Evolutionary conservation across 2,797 vertebrate species (phyloP), one percentile per base, ranked within the genome.

Genomic region (Heterohyrax brucei): DNA sequence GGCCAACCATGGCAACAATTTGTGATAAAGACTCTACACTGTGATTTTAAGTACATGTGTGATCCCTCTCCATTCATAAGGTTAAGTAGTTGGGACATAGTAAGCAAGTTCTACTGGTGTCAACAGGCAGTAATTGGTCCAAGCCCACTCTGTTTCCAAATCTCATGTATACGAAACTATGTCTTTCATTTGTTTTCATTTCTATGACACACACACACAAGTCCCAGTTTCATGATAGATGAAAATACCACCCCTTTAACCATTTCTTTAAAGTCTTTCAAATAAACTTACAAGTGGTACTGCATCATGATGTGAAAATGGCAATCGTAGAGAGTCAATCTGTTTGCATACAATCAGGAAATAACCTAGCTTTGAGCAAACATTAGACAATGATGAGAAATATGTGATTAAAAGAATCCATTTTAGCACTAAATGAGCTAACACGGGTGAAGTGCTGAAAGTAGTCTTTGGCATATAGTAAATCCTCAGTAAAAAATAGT

Each of bases 71-170:
- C 21, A 7, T 19, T 44, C 76, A 39, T 70, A 64, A 59, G 22
- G 78, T 80, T 61, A 79, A 9, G 26, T 59, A 66, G 44, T 30
- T 22, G 73, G 62, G 78, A 33, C 9, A 12, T 14, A 21, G 39
- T 82, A 18, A 90, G 56, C 26, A 68, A 91, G 21, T 64, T 79
- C 39, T 89, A 66, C 26, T 56, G 8, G 73, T 12, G 72, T 13
- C 66, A 39, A 9, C n/a, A 39, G 2, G 70, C 59, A 46, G 16
- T 80, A 22, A 89, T 39, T 44, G 59, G 22, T 33, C 44, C 7
- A 50, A 66, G 14, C 4, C 64, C 46, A 79, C 33, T 91, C 73
- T 78, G 30, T 94, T 97, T 95, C 79, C 96, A 96, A 95, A 91
- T 87, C 68, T 89, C 62, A 73, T 66, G 48, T 82, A 6, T 79